Evolutionary conservation across 1,140 invertebrate genomes (phyloP).

Genomic region (Tetranychus cinnabarinus): DNA sequence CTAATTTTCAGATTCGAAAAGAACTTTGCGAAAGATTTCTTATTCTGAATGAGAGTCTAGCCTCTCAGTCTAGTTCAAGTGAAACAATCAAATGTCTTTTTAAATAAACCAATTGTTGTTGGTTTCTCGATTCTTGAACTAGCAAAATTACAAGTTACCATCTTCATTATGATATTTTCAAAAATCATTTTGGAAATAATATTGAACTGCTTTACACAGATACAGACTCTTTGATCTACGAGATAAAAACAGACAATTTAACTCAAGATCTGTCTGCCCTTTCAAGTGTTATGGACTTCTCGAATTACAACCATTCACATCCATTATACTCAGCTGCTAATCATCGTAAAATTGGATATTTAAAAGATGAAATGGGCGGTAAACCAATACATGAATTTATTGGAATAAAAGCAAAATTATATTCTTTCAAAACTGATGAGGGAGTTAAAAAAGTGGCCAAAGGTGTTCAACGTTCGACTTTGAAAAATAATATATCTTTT

Average conservation of each 20-base stretch:
- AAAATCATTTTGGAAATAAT: constrained; percentile 11
- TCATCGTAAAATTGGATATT: constrained; percentile 25
- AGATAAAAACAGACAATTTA: constrained; percentile 10
- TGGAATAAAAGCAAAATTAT: constrained; percentile 20
- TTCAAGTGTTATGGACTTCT: constrained; percentile 9
- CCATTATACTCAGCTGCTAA: constrained; percentile 16
- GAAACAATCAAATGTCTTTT: too few species aligned
- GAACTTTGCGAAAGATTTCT: too few species aligned
- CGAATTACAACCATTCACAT: constrained; percentile 10
- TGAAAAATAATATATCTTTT: background rate
- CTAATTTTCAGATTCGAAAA: too few species aligned
- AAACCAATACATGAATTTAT: constrained; percentile 20
- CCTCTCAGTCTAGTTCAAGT: too few species aligned
- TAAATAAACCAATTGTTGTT: constrained; percentile 17
- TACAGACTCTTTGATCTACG: constrained; percentile 9
- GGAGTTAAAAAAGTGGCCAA: background rate
- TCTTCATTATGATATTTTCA: constrained; percentile 16
- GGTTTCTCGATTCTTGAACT: constrained; percentile 15
- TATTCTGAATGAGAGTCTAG: too few species aligned
- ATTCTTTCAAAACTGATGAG: background rate
- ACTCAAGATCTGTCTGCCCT: constrained; percentile 10
- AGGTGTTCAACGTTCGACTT: background rate
- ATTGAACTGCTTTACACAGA: constrained; percentile 9
- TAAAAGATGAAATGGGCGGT: constrained; percentile 26
- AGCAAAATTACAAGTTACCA: constrained; percentile 15